phyloP scores from a whole-genome alignment of 1,140 invertebrate genomes.

The Nasonia longicornis region DNA sequence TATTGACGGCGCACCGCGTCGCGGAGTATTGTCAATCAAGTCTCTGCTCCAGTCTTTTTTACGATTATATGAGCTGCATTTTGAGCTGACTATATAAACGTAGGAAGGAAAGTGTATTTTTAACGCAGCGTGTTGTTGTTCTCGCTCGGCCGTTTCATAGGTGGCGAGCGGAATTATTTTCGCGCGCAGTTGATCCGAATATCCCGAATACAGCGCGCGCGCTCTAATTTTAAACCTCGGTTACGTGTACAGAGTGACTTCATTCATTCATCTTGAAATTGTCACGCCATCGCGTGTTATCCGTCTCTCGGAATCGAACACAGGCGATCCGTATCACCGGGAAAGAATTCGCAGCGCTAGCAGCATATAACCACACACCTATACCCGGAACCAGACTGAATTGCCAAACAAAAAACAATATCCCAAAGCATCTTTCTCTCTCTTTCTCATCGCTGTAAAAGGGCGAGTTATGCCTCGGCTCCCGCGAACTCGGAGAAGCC shows the following conservation, averaged over 20 bases:
- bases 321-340: background rate
- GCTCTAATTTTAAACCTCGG: background rate
- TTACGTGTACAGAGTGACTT: background rate
- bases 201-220: background rate
- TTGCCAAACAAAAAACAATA: conserved; percentile 35
- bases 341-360: conserved; percentile 18
- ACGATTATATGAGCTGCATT: background rate
- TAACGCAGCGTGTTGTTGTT: background rate
- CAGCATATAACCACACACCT: background rate
- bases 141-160: too few relatives aligned
- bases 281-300: conserved; percentile 1
- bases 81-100: background rate
- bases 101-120: background rate
- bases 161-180: too few relatives aligned
- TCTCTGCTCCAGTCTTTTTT: background rate
- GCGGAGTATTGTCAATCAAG: conserved; percentile 26
- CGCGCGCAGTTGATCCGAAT: too few relatives aligned
- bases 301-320: background rate
- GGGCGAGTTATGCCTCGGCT: background rate
- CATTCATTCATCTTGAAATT: conserved; percentile 16
- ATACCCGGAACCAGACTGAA: background rate
- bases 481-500: background rate
- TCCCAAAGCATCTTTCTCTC: conserved; percentile 46
- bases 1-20: background rate
- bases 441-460: conserved; percentile 10